Base-by-base conservation (phyloP, 1,140 invertebrate genomes). In the Paraescarpia echinospica region DNA sequence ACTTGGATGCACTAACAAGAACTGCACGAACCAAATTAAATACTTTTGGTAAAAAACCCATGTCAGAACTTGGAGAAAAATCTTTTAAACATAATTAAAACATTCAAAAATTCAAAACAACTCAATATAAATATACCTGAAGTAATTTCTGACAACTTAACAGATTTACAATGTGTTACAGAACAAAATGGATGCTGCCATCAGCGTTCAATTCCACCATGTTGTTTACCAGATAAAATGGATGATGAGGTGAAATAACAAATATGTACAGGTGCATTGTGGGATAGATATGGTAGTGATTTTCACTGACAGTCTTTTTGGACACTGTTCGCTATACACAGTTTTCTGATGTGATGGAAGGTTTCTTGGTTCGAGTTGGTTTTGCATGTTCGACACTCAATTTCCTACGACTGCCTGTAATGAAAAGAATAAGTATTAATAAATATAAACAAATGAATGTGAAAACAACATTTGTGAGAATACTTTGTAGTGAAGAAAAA, bases 231-330 rank as follows among this genome's bases (percentile, higher is more conserved):
- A 31, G 18, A 77, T 18, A 27, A 77, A 77, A 77, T 77, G 59
- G 59, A 77, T 77, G 59, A 77, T 18, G 27, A 14, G 1, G 59
- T 77, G 59, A 77, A 77, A 77, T 77, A 18, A 77, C 59, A 77
- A 77, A 77, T 77, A 77, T 77, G 59, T 77, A 77, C 59, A 77
- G 59, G 59, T 77, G 59, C 59, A 77, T 77, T 77, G 59, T 77
- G 59, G 59, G 59, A 77, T 27, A 77, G 59, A 77, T 18, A 51
- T 18, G 18, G 48, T 51, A 51, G 48, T 51, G 48, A 51, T 51
- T 51, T 51, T 51, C 48, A 51, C 18, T 18, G 59, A 22, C 27
- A 77, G 59, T 27, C 18, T 77, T 18, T 77, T 31, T 77, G 59
- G 22, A 31, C 59, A 22, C 1, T 77, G 59, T 77, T 77, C 59